Evolutionary conservation across 2,888 invertebrate species (phyloP).

Genomic region (Hofmannophila pseudospretella): DNA sequence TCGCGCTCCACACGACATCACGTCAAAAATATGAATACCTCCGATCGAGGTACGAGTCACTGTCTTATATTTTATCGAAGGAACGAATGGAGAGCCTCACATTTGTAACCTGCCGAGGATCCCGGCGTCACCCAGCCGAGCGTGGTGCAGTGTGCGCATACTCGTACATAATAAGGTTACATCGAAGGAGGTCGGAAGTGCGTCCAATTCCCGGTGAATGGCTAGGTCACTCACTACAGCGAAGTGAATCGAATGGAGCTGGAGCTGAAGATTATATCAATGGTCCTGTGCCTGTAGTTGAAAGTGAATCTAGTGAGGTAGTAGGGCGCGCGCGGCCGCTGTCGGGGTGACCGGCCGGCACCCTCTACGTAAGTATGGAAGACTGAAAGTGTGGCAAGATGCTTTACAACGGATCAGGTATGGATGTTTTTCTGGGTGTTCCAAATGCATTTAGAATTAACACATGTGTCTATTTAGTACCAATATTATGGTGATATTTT

Average conservation of each 20-base stretch:
- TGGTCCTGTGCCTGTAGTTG: slow-evolving; percentile 42
- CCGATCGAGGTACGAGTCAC: slow-evolving; percentile 61
- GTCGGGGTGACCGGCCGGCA: slow-evolving; percentile 2
- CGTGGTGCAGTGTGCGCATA: slow-evolving; percentile 33
- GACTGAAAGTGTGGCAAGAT: slow-evolving; percentile 1
- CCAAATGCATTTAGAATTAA: not conserved
- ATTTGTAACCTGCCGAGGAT: slow-evolving; percentile 25
- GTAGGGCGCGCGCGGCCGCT: slow-evolving; percentile 21
- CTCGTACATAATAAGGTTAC: slow-evolving; percentile 43
- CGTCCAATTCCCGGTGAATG: slow-evolving; percentile 54
- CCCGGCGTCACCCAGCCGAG: slow-evolving; percentile 19
- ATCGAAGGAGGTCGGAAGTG: slow-evolving; percentile 60
- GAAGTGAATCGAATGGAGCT: slow-evolving; percentile 45
- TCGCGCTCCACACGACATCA: slow-evolving; percentile 48
- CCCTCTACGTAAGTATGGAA: too few relatives aligned
- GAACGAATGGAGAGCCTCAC: slow-evolving; percentile 17
- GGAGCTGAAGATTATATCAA: slow-evolving; percentile 42
- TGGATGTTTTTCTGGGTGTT: not conserved
- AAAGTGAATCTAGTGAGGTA: slow-evolving; percentile 48
- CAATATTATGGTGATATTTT: too few relatives aligned
- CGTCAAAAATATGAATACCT: slow-evolving; percentile 67
- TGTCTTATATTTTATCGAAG: slow-evolving; percentile 38
- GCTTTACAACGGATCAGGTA: slow-evolving; percentile 3
- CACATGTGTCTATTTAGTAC: too few relatives aligned
- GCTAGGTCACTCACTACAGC: slow-evolving; percentile 49